Evolutionary conservation across 2,888 invertebrate species (phyloP).

Genomic region (Heteropelma amictum): DNA sequence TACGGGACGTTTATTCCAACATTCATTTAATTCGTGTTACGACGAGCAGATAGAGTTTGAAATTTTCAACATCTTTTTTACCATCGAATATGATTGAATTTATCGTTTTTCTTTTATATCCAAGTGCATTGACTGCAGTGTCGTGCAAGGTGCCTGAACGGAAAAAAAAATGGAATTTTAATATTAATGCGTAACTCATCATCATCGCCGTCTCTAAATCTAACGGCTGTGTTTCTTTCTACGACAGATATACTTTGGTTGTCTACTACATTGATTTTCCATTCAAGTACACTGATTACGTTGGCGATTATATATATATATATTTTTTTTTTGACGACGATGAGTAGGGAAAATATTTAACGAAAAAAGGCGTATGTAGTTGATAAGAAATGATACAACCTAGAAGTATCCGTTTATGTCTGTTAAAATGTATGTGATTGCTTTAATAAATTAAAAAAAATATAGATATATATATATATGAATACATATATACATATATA

Average conservation of each 20-base stretch:
- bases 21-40: no score
- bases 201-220: conserved; percentile 17
- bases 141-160: conserved; percentile 30
- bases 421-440: conserved; percentile 74
- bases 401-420: conserved; percentile 70
- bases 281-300: background rate
- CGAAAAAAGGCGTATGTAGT: conserved; percentile 53
- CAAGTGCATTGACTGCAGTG: background rate
- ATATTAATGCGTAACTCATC: background rate
- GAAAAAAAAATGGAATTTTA: conserved; percentile 2
- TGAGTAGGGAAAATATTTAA: conserved; percentile 11
- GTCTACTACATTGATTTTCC: background rate
- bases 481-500: background rate
- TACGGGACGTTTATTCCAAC: no score
- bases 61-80: background rate
- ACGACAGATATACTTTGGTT: background rate
- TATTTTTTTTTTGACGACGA: conserved; percentile 4
- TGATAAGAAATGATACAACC: conserved; percentile 57
- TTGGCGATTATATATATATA: background rate
- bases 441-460: conserved; percentile 73
- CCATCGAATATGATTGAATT: background rate
- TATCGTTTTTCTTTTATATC: background rate
- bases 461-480: conserved; percentile 44
- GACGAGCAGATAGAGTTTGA: no score
- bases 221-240: conserved; percentile 21